Percentiles rank a stretch among this genome's conserved stretches.
Evolutionary conservation across 2,888 invertebrate genomes (phyloP).

Genomic region (Rhimphoctona megacephalus): DNA sequence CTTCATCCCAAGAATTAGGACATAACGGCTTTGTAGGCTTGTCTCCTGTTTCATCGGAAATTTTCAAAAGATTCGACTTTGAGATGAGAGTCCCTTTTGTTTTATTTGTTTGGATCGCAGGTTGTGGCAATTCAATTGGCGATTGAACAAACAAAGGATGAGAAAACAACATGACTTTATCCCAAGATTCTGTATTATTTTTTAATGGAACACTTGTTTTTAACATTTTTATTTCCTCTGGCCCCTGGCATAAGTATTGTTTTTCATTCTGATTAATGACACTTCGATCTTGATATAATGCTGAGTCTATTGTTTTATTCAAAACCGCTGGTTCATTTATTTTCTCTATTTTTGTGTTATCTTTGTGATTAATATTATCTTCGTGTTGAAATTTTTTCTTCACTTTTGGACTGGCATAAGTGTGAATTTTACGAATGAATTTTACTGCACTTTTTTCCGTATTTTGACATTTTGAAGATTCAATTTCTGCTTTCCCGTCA

Average conservation of each 20-base stretch:
- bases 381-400: not conserved
- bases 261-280: not conserved
- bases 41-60: not conserved
- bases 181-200: not conserved
- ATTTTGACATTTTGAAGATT: not conserved
- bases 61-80: conserved; percentile 20
- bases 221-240: not conserved
- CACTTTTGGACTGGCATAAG: conserved; percentile 7
- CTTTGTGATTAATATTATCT: not conserved
- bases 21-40: not conserved
- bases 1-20: not conserved
- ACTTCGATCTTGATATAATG: not conserved
- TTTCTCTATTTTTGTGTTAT: not conserved
- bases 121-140: not conserved
- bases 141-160: not conserved
- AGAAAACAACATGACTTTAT: not conserved
- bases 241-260: not conserved
- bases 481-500: not conserved
- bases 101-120: not conserved
- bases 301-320: not conserved
- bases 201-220: not conserved
- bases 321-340: not conserved
- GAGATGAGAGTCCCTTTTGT: not conserved
- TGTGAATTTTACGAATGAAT: not conserved
- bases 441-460: not conserved